Evolutionary conservation across 2,888 invertebrate species (phyloP), one percentile per base, ranked within the genome.

Genomic region (Pammene fasciana): DNA sequence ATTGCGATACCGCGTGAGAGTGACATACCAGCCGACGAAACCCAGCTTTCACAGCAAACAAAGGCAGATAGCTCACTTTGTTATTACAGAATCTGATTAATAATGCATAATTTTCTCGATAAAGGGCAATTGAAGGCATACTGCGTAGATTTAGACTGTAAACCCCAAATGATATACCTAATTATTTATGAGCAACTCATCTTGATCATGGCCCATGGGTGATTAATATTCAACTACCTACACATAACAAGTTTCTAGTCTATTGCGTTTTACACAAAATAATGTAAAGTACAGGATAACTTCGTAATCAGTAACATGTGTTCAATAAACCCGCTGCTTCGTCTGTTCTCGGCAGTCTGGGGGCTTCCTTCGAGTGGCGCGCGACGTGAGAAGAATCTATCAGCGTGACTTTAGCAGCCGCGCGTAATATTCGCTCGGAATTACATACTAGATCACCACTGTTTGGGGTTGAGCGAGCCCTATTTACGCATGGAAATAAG

Each of bases 311-410:
- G 10, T 13, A n/a, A 36, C 8, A 57, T 65, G 26, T 50, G 50
- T 18, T 50, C 10, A 50, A 5, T 65, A 11, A 52, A 16, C 57
- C 34, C 57, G 41, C 36, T 67, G 60, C 60, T 54, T 46, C 46
- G 36, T 62, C 62, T 62, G 62, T 52, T 41, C 41, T 18, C 50
- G 18, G 62, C 48, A 41, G 41, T 50, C 62, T 62, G 50, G 52
- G 38, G 16, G 38, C 50, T 18, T 60, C 48, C 59, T 52, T 45
- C 50, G 59, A 67, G 66, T 46, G 60, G 54, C 60, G 36, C 38
- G 54, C 18, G 60, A 62, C 67, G 67, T 67, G 67, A 60, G 52
- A 41, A 52, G 67, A 67, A 67, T 67, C 60, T 60, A 67, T 67
- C 67, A 67, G 60, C 52, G 18, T 43, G 36, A 45, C 36, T 46